phyloP scores from a whole-genome alignment of 2,888 invertebrate genomes.

The Iphiclides podalirius region DNA sequence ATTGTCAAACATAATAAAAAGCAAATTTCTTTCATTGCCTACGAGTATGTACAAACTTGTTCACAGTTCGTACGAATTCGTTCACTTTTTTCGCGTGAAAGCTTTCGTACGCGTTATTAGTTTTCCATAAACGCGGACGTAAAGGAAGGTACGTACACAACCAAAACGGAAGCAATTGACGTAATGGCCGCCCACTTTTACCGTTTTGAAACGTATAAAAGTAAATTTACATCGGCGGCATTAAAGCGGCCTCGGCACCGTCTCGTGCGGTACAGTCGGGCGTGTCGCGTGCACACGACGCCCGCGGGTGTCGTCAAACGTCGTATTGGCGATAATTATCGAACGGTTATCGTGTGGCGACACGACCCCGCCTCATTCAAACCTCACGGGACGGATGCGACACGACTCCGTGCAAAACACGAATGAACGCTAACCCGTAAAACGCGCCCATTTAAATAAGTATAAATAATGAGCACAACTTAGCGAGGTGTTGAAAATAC shows the following conservation, averaged over 20 bases:
- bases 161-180: conserved; percentile 56
- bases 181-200: conserved; percentile 44
- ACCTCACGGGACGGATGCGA: conserved; percentile 30
- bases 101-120: conserved; percentile 20
- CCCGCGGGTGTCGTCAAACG: conserved; percentile 57
- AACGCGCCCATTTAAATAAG: too few species aligned
- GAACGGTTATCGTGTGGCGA: conserved; percentile 39
- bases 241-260: conserved; percentile 31
- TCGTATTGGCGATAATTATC: conserved; percentile 50
- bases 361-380: background rate
- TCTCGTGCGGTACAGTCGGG: conserved; percentile 22
- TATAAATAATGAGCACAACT: too few species aligned
- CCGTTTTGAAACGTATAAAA: conserved; percentile 48
- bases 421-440: too few species aligned
- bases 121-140: conserved; percentile 12
- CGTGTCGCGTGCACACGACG: conserved; percentile 45
- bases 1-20: too few species aligned
- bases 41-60: too few species aligned
- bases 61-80: too few species aligned
- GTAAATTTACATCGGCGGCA: conserved; percentile 52
- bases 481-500: too few species aligned
- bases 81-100: too few species aligned
- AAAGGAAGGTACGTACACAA: conserved; percentile 22
- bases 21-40: too few species aligned
- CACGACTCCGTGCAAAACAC: conserved; percentile 34